These are phyloP conservation scores for Pelagia noctiluca DNA, from an alignment of 30 jellyfish, hydroid and myxozoan genomes.

Conservation along the genomic window DNA sequence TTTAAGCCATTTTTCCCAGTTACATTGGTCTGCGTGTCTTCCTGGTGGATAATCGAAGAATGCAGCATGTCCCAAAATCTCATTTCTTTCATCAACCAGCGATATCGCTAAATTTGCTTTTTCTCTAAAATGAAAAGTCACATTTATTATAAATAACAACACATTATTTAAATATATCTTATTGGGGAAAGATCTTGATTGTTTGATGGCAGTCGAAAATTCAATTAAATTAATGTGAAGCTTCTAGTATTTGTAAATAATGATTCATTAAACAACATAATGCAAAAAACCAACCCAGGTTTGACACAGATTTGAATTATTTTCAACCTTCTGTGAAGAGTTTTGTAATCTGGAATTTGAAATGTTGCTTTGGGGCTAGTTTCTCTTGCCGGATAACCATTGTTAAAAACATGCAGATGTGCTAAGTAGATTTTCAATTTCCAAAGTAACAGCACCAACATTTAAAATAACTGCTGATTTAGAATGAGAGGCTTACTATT, in stretches of 20 bases:
- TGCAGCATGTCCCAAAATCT: slow-evolving; percentile 91
- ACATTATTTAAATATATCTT: neutral
- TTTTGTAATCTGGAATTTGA: too few species aligned
- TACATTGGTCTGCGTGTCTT: neutral
- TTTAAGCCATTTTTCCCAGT: slow-evolving; percentile 80
- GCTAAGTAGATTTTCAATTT: too few species aligned
- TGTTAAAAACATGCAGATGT: too few species aligned
- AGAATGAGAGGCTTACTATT: neutral
- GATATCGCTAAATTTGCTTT: slow-evolving; percentile 92
- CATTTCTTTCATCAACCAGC: slow-evolving; percentile 74
- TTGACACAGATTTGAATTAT: neutral
- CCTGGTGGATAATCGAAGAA: slow-evolving; percentile 81
- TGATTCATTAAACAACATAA: neutral
- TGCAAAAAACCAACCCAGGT: neutral
- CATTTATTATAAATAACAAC: neutral
- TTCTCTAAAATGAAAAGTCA: slow-evolving; percentile 58
- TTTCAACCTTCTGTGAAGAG: too few species aligned
- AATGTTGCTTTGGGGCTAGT: too few species aligned
- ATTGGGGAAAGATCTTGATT: too few species aligned
- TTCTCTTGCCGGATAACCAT: too few species aligned
- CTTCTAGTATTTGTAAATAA: neutral
- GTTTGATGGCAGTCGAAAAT: too few species aligned
- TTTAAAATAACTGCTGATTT: neutral
- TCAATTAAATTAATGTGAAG: neutral
- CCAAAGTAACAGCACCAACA: neutral